Evolutionary conservation across 2,888 invertebrate genomes (phyloP), one percentile per base, ranked within the genome.

Genomic region (Tineola bisselliella): DNA sequence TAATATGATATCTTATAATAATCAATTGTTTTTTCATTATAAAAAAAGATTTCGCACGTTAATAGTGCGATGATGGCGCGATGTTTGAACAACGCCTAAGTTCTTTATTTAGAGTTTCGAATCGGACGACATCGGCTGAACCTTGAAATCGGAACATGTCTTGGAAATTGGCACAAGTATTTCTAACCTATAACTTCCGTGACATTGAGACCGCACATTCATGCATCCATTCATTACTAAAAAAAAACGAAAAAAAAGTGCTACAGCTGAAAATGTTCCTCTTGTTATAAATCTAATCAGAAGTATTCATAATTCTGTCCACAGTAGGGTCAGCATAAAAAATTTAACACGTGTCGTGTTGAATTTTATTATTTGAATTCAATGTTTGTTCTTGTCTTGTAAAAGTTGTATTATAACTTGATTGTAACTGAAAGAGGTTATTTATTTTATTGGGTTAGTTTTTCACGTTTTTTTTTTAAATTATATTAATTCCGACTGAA

Each of bases 271-370:
- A 58, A 31, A 58, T 33, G 17, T 15, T 58, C 30, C 33, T 33
- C 19, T 58, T 33, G 58, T 33, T 58, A 58, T 58, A 58, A 58
- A 58, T 58, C 58, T 58, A 33, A 58, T 58, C 58, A 58, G 30
- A 33, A 19, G 33, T n/a, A 31, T 13, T 58, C 58, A 58, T 58
- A 58, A 58, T 58, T 31, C 58, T 33, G 58, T 58, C 58, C 15
- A 33, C 58, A 12, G 58, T 58, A 58, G 33, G 33, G 58, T 58
- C 15, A 1, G 33, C 58, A 56, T 56, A 54, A 54, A 48, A 54
- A 6, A 54, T 54, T 54, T 48, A 48, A 48, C 17, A 15, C n/a
- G 48, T 17, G 48, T 15, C 48, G 15, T 15, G 48, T 48, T 48
- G 15, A 48, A 48, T 48, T 48, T 48, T 48, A 48, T 48, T 48